Evolutionary conservation across 2,888 invertebrate genomes (phyloP).

Genomic region (Aphidoletes aphidimyza): DNA sequence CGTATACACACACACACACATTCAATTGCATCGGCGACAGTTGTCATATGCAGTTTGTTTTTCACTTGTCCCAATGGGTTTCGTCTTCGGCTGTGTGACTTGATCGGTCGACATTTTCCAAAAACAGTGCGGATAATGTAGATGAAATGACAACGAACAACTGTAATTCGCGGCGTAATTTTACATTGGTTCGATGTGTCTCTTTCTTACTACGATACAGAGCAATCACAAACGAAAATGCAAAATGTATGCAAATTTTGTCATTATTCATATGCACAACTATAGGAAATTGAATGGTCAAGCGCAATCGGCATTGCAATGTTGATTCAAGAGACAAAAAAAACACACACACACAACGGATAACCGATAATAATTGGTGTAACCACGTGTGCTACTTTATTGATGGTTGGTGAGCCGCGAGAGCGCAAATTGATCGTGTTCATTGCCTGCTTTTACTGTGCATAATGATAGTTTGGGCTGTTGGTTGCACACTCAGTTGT

Average conservation of each 20-base stretch:
- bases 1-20: no score
- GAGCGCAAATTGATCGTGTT: constrained; percentile 16
- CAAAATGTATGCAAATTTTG: constrained; percentile 52
- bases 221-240: background rate
- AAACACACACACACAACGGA: background rate
- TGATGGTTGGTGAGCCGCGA: background rate
- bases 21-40: background rate
- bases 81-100: background rate
- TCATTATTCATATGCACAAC: constrained; percentile 22
- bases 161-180: background rate
- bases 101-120: constrained; percentile 8
- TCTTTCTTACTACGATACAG: background rate
- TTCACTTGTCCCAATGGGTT: background rate
- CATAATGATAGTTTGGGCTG: background rate
- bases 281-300: constrained; percentile 52
- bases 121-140: background rate
- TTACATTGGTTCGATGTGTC: background rate
- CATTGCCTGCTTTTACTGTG: constrained; percentile 15
- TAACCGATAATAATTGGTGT: constrained; percentile 37
- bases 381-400: constrained; percentile 50
- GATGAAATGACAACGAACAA: constrained; percentile 33
- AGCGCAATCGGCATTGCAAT: constrained; percentile 7
- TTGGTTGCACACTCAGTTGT: background rate
- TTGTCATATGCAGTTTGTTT: constrained; percentile 49
- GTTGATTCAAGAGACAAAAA: background rate